Base-by-base conservation (phyloP, 2,888 invertebrate species). In the Heterodera filipjevi region DNA sequence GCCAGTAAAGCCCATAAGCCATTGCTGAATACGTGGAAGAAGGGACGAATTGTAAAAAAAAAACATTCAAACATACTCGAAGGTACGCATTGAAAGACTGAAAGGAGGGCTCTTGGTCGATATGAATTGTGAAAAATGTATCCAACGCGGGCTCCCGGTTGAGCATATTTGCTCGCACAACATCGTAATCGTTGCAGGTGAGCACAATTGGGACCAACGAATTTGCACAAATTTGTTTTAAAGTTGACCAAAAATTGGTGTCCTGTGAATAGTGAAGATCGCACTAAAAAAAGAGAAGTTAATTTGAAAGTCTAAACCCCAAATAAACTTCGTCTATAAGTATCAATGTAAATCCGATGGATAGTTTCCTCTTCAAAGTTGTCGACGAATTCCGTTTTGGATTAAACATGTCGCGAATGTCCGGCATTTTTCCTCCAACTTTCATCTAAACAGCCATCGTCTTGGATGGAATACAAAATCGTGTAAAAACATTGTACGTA, bases 191-290 rank as follows among this genome's bases (percentile, higher is more conserved):
- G 71, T 81, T 80, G 59, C 80, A 80, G 6, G 80, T 81, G 14
- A 80, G 66, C 27, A 80, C 59, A 66, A 80, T 80, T 6, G 80
- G 80, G 30, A 80, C 66, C 32, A 68, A 32, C 16, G 80, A 66
- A 32, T 80, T 81, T 0, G 22, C 16, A 68, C 81, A 80, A 72
- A 80, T 64, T 68, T 59, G 30, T 49, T 73, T 75, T 35, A 80
- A 30, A 0, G 80, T 68, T 53, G 74, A 27, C 80, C 80, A 80
- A 39, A 80, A 80, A 39, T 71, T 49, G 5, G 35, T 44, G 75
- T 80, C 80, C 8, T 39, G 33, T 5, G 64, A 33, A 80, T 71
- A 80, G 35, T 76, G 39, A 5, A 80, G 39, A 30, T 80, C 80
- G 46, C 78, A 78, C 78, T 78, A 27, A 19, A 78, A 78, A 27